These are phyloP conservation scores for Pycnonotus jocosus DNA, from an alignment of 2,113 vertebrate species.

Conservation along the genomic window DNA sequence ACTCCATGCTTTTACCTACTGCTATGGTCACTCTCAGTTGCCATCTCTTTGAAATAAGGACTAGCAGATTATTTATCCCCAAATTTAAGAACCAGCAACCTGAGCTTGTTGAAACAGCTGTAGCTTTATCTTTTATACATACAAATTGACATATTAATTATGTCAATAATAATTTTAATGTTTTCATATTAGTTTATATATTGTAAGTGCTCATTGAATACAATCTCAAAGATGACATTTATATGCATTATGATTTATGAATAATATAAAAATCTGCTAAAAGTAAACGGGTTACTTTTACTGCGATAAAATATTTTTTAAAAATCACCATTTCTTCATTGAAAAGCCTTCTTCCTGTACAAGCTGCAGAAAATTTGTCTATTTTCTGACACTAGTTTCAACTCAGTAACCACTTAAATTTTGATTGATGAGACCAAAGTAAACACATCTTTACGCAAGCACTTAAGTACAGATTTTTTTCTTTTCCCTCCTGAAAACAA, in stretches of 20 bases:
- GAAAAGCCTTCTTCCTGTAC: neutral
- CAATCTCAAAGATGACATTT: neutral
- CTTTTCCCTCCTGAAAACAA: neutral
- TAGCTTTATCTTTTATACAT: neutral
- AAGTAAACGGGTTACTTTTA: neutral
- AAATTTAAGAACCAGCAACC: neutral
- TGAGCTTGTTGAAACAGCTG: neutral
- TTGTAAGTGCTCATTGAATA: neutral
- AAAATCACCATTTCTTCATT: neutral
- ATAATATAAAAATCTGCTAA: neutral
- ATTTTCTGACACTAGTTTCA: neutral
- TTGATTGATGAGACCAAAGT: neutral
- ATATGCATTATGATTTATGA: neutral
- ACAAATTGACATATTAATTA: neutral
- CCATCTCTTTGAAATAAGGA: neutral
- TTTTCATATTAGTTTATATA: neutral
- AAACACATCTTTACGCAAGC: neutral
- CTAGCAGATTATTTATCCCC: neutral
- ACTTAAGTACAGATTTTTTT: neutral
- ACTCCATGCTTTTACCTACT: neutral
- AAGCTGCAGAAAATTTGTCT: neutral
- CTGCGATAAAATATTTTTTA: neutral
- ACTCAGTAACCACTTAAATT: neutral
- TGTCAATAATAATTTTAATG: neutral
- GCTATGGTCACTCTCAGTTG: neutral